These are phyloP conservation scores for Byasa hedistus DNA, from an alignment of 2,888 invertebrate species.

Conservation along the genomic window DNA sequence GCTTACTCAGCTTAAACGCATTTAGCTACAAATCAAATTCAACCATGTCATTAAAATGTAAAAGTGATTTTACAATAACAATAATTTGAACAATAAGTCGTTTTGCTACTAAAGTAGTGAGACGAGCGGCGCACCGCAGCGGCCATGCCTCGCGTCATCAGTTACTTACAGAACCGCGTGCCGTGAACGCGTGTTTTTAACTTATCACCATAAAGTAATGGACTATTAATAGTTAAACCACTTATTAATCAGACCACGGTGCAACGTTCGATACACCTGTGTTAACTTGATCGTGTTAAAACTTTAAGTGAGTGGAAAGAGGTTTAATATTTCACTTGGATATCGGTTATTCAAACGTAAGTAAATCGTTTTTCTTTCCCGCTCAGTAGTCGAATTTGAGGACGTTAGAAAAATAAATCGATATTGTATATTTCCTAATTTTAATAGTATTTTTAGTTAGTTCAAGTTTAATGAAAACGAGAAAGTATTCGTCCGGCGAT, in stretches of 20 bases:
- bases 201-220: conserved; percentile 42
- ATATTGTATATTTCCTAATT: conserved; percentile 7
- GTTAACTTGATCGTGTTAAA: conserved; percentile 37
- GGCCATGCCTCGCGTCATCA: conserved; percentile 54
- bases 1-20: conserved; percentile 38
- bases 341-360: conserved; percentile 48
- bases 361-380: conserved; percentile 38
- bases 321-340: conserved; percentile 40
- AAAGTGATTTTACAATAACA: conserved; percentile 32
- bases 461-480: conserved; percentile 45
- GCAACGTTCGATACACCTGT: conserved; percentile 47
- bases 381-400: conserved; percentile 14
- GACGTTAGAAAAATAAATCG: neutral
- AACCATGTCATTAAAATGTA: neutral
- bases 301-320: conserved; percentile 40
- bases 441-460: conserved; percentile 32
- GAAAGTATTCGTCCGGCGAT: conserved; percentile 56
- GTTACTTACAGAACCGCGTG: conserved; percentile 49
- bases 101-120: conserved; percentile 39
- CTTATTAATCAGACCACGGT: conserved; percentile 40
- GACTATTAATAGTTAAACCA: conserved; percentile 46
- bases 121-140: conserved; percentile 48
- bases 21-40: conserved; percentile 31
- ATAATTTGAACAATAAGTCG: conserved; percentile 35
- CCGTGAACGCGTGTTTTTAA: conserved; percentile 41